phyloP scores from a whole-genome alignment of 2,113 vertebrate species.

The Numida meleagris region DNA sequence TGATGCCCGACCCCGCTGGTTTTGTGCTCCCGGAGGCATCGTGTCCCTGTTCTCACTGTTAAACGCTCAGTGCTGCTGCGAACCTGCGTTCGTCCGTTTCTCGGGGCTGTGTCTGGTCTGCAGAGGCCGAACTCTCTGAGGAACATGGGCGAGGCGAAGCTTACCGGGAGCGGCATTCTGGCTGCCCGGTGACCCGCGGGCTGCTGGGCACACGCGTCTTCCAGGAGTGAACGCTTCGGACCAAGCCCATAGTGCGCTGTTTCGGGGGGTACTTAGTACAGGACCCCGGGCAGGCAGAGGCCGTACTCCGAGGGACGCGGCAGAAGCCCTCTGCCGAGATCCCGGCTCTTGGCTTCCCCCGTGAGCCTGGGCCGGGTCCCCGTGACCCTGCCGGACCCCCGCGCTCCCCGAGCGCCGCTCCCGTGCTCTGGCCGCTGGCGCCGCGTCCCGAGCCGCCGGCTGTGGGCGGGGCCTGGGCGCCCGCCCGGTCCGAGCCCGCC shows the following conservation, averaged over 20 bases:
- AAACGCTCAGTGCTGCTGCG: no score
- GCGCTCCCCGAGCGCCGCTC: not conserved
- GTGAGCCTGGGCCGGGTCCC: no score
- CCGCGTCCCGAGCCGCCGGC: not conserved
- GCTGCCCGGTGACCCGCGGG: no score
- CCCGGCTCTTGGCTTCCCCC: no score
- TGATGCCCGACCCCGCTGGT: not conserved
- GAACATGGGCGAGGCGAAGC: not conserved
- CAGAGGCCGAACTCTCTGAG: no score
- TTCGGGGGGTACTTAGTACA: fast-evolving
- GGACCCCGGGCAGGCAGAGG: not conserved
- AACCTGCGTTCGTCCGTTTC: no score
- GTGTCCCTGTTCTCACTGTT: no score
- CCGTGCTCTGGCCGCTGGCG: not conserved
- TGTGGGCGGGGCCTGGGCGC: not conserved
- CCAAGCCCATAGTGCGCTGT: fast-evolving
- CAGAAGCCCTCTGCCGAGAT: no score
- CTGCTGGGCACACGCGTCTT: not conserved
- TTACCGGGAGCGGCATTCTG: no score
- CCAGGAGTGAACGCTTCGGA: not conserved
- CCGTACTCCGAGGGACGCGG: no score
- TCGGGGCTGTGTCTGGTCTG: not conserved
- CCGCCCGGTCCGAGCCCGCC: not conserved
- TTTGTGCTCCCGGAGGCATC: no score
- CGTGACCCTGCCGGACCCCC: not conserved